These are phyloP conservation scores for Toxostoma redivivum DNA, from an alignment of 2,113 vertebrate genomes.

Conservation along the genomic window DNA sequence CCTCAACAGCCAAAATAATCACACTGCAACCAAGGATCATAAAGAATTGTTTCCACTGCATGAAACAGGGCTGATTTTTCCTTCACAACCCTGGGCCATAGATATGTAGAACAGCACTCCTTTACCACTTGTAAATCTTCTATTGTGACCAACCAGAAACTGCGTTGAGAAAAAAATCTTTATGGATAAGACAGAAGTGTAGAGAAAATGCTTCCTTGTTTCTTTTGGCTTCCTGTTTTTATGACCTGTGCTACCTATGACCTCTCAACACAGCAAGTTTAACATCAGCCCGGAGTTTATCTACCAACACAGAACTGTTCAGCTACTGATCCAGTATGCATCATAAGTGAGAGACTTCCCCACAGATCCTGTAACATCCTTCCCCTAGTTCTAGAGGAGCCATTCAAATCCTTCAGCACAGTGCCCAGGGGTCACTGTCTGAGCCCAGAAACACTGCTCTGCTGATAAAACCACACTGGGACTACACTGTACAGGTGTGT, in stretches of 20 bases:
- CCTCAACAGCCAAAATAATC: not conserved
- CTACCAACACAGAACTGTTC: not conserved
- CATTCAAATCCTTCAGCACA: not conserved
- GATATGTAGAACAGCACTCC: not conserved
- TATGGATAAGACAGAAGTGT: not conserved
- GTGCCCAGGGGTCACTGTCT: not conserved
- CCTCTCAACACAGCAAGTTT: not conserved
- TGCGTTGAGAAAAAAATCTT: not conserved
- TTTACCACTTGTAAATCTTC: not conserved
- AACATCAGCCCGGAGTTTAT: not conserved
- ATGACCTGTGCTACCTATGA: not conserved
- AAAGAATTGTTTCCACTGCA: not conserved
- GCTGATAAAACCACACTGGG: not conserved
- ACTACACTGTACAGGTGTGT: not conserved
- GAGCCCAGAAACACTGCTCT: not conserved
- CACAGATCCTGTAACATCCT: not conserved
- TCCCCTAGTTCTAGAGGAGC: not conserved
- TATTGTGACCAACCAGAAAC: not conserved
- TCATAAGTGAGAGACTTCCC: not conserved
- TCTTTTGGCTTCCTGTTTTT: not conserved
- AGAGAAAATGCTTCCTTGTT: not conserved
- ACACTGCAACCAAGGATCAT: not conserved
- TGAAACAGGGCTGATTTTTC: not conserved
- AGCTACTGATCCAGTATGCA: not conserved
- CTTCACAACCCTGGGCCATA: not conserved